Base-by-base conservation (phyloP, 92 coral and sea anemone genomes). In the Porites rus region DNA sequence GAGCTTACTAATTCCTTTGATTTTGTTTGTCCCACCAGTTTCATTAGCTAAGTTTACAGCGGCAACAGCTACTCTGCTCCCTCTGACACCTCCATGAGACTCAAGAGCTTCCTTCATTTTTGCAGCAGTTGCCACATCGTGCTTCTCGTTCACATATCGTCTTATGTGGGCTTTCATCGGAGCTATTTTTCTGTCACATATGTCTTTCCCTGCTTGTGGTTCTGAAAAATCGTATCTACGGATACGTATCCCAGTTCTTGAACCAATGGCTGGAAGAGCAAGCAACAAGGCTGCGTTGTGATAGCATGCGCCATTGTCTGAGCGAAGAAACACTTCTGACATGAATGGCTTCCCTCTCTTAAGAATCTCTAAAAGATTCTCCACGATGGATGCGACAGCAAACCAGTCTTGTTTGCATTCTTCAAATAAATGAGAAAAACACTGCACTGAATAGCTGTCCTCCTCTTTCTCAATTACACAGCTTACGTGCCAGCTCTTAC, bases 201-300 rank as follows among this genome's bases (percentile, higher is more conserved):
- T 66, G 75, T 80, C 93, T 51, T 90, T 90, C 1, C 93, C 93
- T 3, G 83, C 56, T n/a, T 90, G 90, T 2, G 84, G 91, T 2
- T 90, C 93, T 1, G 85, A 86, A 72, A 79, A 86, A 20, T 90
- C 91, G 24, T 86, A 86, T n/a, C 93, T 50, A 3, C 61, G 4
- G 10, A 69, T 63, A 3, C 1, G 58, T n/a, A 90, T 75, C 38
- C 87, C 81, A 20, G 84, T 74, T 16, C 84, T 31, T 53, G 77
- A 28, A 18, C 84, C 91, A 14, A 90, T 65, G 2, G 78, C 65
- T 58, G 58, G 61, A 31, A 87, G 88, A 62, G 88, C 79, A 13
- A 81, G 72, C 74, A 85, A 38, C 24, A 90, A 59, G n/a, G n/a
- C n/a, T n/a, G n/a, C n/a, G n/a, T n/a, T n/a, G n/a, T n/a, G n/a